Evolutionary conservation across 1,140 invertebrate species (phyloP), one percentile per base, ranked within the genome.

Genomic region (Doryteuthis pealeii): DNA sequence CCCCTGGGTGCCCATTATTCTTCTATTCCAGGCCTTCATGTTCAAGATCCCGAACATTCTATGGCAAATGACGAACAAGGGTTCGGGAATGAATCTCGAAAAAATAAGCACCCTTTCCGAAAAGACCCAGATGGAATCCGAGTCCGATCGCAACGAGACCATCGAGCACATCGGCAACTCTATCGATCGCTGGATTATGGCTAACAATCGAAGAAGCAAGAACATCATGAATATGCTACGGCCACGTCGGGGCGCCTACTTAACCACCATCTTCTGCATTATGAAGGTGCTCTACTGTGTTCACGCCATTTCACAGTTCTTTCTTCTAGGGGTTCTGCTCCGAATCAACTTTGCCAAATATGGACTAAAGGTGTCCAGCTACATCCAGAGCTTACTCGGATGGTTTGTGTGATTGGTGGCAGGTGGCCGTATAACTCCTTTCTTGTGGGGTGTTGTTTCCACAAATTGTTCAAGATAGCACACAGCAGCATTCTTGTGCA

Each of bases 1-100:
- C 87, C 96, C 97, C 90, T 98, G 95, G 96, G 94, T 97, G 43
- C 96, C 95, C 84, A 94, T 95, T 79, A 91, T 95, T 74, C 90
- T 97, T 72, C 85, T 86, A 84, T 92, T 91, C n/a, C 92, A 98
- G 94, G 96, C 96, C 80, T 95, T 98, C 88, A 89, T 98, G 81
- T 99, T 98, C 90, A 98, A 98, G 90, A 93, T 95, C 77, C 96
- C 96, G 69, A 92, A 96, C 49, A 58, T 85, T 10, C 45, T 86
- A 6, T 87, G 86, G 86, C 79, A 79, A 22, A 78, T 85, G 77
- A 40, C 80, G 2, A 83, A 81, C 66, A 76, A 75, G 15, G 75
- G 78, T 12, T 78, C 79, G 10, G 85, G 85, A 26, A 70, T 85
- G 0, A 85, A 84, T 66, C 67, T 84, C 10, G 78, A 81, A 26